Percentiles rank a stretch among this genome's conserved stretches.
phyloP scores from a whole-genome alignment of 2,888 invertebrate species.

The Agrilus biguttatus region DNA sequence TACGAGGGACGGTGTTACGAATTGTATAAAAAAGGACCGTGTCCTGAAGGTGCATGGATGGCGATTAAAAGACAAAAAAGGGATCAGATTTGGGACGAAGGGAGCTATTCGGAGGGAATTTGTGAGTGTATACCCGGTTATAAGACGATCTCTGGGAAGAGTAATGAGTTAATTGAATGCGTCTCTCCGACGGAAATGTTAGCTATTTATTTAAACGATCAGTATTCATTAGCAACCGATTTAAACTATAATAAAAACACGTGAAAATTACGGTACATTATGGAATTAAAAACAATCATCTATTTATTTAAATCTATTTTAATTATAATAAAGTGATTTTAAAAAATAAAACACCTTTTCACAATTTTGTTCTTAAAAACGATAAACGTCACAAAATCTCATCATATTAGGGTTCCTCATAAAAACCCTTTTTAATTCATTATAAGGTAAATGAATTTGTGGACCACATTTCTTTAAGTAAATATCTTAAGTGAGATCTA shows the following conservation, averaged over 20 bases:
- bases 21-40: slow-evolving; percentile 65
- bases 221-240: slow-evolving; percentile 15
- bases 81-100: slow-evolving; percentile 17
- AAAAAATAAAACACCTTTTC: no score
- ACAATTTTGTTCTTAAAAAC: not conserved
- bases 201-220: slow-evolving; percentile 48
- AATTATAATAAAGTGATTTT: no score
- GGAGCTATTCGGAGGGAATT: slow-evolving; percentile 16
- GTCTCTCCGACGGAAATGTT: slow-evolving; percentile 47
- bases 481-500: slow-evolving; percentile 11
- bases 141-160: slow-evolving; percentile 15
- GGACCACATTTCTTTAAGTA: no score
- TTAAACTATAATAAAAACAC: no score
- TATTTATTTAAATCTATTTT: no score
- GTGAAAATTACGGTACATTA: not conserved
- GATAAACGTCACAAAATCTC: no score
- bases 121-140: slow-evolving; percentile 57
- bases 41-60: slow-evolving; percentile 55
- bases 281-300: no score
- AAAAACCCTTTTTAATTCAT: no score
- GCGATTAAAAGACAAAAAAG: slow-evolving; percentile 37
- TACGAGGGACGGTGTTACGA: slow-evolving; percentile 59
- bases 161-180: slow-evolving; percentile 32
- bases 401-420: no score
- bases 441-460: no score